A percentile compares a stretch with the other conserved stretches of the same genome.
Conservation (phyloP, 2,797 vertebrate genomes). For the Okamejei kenojei region DNA sequence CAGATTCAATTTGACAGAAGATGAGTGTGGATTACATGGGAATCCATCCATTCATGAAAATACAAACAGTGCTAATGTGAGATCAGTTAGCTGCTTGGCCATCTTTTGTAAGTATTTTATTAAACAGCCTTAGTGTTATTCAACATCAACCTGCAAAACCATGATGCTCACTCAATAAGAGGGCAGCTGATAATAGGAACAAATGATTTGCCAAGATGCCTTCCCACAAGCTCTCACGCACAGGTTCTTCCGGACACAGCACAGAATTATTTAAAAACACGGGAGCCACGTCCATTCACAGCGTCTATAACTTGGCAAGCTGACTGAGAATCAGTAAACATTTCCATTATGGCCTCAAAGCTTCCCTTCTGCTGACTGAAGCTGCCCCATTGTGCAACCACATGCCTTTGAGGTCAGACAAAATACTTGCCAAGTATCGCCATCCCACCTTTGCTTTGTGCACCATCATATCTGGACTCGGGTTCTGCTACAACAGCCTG, state of each 20-base stretch:
- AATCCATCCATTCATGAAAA: not conserved
- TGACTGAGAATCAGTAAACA: not conserved
- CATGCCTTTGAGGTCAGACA: not conserved
- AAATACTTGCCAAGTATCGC: not conserved
- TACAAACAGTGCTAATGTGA: not conserved
- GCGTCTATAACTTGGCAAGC: not conserved
- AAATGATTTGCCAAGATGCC: not conserved
- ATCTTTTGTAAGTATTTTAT: not conserved
- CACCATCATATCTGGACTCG: not conserved
- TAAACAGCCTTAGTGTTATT: not conserved
- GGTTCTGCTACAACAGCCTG: not conserved
- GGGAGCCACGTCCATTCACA: not conserved
- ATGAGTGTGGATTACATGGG: not conserved
- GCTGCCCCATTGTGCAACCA: not conserved
- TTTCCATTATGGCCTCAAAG: not conserved
- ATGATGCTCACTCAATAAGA: not conserved
- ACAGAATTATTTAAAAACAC: not conserved
- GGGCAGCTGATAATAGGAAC: not conserved
- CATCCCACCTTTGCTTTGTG: not conserved
- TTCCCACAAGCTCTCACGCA: not conserved
- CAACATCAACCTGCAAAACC: not conserved
- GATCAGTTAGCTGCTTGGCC: not conserved
- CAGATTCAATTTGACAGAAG: not conserved
- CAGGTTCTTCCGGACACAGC: not conserved
- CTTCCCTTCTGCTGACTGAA: not conserved